Base-by-base conservation (phyloP, 2,113 vertebrate genomes). In the Charadrius vociferus region DNA sequence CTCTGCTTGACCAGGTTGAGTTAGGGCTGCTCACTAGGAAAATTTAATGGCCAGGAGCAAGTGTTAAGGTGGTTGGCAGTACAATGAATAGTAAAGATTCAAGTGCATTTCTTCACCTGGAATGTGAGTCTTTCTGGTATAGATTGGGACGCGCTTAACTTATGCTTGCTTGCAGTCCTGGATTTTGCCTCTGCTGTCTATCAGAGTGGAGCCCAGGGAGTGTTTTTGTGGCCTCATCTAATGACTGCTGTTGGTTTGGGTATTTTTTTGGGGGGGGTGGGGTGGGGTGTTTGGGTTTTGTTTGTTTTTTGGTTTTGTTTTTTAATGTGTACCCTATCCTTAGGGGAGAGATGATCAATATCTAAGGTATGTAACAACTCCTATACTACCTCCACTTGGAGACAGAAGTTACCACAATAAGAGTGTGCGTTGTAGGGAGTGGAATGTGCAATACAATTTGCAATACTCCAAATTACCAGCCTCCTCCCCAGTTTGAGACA, bases 121-220 rank as follows among this genome's bases (percentile, higher is more conserved):
- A 55, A 34, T 43, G 34, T 49, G 37, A 91, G 59, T 59, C 59
- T 93, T 77, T 80, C 78, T 94, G 55, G 59, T 53, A 11, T 8
- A n/a, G 37, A 17, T 8, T 58, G 47, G 37, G n/a, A 43, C 32
- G 17, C 0, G 0, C 23, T 14, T 26, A 23, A n/a, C n/a, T 58
- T 45, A 14, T 3, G 14, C 49, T 61, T 89, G 41, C 72, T 78
- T 9, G 3, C 36, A 56, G 78, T 36, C 22, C 29, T 50, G 22
- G 27, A 5, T 78, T 30, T 56, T 89, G 68, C 37, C 68, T 55
- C 56, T 77, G 88, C 49, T 2, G 0, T 22, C 29, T 29, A 2
- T 27, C 26, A 36, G 32, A 75, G 11, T 2, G 3, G 29, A 71
- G 37, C 61, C 74, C 49, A 34, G 34, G 74, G 36, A 30, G 45